Conservation (phyloP, 2,797 vertebrate species). For the Natrix natrix region DNA sequence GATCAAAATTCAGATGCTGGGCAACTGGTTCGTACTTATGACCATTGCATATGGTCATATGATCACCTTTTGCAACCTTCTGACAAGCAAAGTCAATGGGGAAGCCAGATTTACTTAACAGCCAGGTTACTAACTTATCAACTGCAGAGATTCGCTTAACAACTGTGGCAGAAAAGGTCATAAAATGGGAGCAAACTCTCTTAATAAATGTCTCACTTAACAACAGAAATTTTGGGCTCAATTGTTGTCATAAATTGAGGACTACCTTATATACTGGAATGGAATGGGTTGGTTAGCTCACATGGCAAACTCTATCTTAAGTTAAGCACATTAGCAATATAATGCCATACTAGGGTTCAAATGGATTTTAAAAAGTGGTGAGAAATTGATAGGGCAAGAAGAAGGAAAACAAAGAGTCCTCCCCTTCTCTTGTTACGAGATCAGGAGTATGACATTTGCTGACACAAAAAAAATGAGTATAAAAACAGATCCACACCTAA, state of each 20-base stretch:
- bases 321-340: not conserved
- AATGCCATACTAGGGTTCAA: not conserved
- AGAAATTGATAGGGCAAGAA: not conserved
- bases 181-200: not conserved
- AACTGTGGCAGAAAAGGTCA: not conserved
- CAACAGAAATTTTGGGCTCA: not conserved
- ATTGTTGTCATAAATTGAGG: not conserved
- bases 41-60: not conserved
- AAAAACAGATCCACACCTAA: constrained; percentile 77
- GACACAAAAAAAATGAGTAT: not conserved
- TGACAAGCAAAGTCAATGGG: not conserved
- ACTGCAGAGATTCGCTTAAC: not conserved
- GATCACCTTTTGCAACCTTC: not conserved
- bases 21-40: not conserved
- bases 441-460: not conserved
- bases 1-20: not conserved
- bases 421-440: not conserved
- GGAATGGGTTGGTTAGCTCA: too few relatives aligned
- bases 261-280: not conserved
- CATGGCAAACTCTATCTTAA: not conserved
- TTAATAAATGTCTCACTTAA: not conserved
- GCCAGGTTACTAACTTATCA: not conserved
- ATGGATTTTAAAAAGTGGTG: not conserved
- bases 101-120: not conserved
- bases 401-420: not conserved